Conservation (phyloP, 2,797 vertebrate species). For the Apogon talboti region DNA sequence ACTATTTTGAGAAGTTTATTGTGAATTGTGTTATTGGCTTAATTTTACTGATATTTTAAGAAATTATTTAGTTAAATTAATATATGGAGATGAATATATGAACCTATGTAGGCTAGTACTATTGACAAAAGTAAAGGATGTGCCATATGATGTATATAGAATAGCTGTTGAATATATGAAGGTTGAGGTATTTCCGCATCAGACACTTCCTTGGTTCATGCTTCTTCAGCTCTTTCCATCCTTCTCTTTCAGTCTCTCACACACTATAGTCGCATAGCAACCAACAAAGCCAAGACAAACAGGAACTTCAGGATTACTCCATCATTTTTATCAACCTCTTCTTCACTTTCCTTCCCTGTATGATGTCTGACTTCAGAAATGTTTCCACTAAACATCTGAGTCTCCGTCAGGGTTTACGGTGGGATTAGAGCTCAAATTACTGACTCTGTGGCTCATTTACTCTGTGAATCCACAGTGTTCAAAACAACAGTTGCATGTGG, state of each 20-base stretch:
- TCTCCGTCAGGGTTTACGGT: conserved; percentile 65
- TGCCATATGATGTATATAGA: no score
- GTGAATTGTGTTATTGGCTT: no score
- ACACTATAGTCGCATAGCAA: conserved; percentile 52
- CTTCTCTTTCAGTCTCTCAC: conserved; percentile 3
- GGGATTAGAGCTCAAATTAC: conserved; percentile 82
- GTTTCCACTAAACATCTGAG: conserved; percentile 78
- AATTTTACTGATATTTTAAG: no score
- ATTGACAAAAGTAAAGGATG: no score
- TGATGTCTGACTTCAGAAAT: conserved; percentile 77
- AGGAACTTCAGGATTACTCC: conserved; percentile 73
- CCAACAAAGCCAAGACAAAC: conserved; percentile 74
- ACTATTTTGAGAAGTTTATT: no score
- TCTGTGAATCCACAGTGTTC: conserved; percentile 72
- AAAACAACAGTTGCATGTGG: conserved; percentile 79
- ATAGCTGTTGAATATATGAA: no score
- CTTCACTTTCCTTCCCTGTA: conserved; percentile 59
- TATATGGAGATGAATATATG: no score
- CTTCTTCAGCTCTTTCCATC: background rate
- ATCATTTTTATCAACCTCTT: conserved; percentile 74
- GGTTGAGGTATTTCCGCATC: no score
- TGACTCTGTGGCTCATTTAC: conserved; percentile 82
- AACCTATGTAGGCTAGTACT: no score
- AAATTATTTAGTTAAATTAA: no score
- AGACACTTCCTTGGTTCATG: no score